These are phyloP conservation scores for Opisthograptis luteolata DNA, from an alignment of 2,888 invertebrate genomes.

Conservation along the genomic window DNA sequence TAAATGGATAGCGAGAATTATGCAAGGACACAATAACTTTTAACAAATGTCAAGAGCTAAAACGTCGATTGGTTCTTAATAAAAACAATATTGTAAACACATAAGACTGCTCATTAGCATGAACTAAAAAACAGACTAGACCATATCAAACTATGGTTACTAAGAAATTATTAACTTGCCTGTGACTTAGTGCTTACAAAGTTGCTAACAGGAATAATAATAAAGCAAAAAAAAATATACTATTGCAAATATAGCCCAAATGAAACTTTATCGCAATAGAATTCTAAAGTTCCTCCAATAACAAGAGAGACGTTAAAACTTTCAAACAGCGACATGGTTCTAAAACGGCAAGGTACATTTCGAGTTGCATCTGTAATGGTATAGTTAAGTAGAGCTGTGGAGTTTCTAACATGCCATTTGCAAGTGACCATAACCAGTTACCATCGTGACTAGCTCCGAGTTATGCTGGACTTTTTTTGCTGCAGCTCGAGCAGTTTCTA, in stretches of 20 bases:
- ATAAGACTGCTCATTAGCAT: background rate
- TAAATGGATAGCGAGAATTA: no score
- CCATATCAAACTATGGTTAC: background rate
- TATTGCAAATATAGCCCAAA: background rate
- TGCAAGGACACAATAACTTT: conserved; percentile 1
- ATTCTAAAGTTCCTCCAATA: background rate
- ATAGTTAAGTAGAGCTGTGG: background rate
- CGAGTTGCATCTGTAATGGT: background rate
- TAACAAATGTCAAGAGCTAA: conserved; percentile 1
- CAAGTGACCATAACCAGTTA: conserved; percentile 9
- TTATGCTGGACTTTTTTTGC: background rate
- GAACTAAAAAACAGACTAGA: background rate
- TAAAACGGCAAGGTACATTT: background rate
- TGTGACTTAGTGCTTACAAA: conserved; percentile 1
- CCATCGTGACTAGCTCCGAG: background rate
- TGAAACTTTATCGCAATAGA: background rate
- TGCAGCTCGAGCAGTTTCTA: background rate
- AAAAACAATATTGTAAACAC: conserved; percentile 1
- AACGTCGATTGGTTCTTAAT: background rate
- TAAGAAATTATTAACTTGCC: background rate
- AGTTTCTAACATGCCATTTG: conserved; percentile 13
- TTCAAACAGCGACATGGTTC: background rate
- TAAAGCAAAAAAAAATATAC: conserved; percentile 6
- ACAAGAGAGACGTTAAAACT: background rate
- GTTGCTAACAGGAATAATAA: background rate